phyloP scores from a whole-genome alignment of 2,113 vertebrate genomes.

The Neotoma lepida region DNA sequence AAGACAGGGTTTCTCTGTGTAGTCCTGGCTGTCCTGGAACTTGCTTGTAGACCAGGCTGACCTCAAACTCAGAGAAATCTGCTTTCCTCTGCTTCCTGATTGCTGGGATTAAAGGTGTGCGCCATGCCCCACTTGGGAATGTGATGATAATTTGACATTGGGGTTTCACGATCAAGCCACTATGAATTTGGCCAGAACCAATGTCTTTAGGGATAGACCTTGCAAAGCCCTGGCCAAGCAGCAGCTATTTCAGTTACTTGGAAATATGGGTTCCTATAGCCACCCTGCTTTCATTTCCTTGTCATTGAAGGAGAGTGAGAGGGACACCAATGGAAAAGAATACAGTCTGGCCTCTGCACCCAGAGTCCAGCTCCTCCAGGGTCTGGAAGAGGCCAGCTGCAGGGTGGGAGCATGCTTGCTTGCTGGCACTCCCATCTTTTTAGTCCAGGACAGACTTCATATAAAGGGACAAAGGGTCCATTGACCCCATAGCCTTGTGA shows the following conservation, averaged over 20 bases:
- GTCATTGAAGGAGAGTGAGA: neutral
- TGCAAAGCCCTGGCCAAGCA: neutral
- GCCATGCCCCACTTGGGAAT: neutral
- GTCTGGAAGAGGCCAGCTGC: neutral
- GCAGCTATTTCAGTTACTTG: neutral
- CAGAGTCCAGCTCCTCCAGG: neutral
- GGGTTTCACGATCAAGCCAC: neutral
- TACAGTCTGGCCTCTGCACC: neutral
- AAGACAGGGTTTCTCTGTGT: neutral
- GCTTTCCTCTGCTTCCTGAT: neutral
- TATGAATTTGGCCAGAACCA: neutral
- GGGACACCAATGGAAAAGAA: neutral
- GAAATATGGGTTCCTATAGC: neutral
- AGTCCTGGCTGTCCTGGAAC: neutral
- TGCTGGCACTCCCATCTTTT: slow-evolving; percentile 23
- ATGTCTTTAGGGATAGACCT: neutral
- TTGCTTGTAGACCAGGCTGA: neutral
- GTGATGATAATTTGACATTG: neutral
- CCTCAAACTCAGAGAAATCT: neutral
- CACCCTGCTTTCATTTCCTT: neutral
- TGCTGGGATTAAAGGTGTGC: neutral
- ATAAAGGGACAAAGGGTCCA: slow-evolving; percentile 77
- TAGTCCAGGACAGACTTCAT: neutral
- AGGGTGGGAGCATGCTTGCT: neutral
- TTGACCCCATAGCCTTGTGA: slow-evolving; percentile 76